Evolutionary conservation across 1,140 invertebrate species (phyloP).

Genomic region (Drosophila punjabiensis): DNA sequence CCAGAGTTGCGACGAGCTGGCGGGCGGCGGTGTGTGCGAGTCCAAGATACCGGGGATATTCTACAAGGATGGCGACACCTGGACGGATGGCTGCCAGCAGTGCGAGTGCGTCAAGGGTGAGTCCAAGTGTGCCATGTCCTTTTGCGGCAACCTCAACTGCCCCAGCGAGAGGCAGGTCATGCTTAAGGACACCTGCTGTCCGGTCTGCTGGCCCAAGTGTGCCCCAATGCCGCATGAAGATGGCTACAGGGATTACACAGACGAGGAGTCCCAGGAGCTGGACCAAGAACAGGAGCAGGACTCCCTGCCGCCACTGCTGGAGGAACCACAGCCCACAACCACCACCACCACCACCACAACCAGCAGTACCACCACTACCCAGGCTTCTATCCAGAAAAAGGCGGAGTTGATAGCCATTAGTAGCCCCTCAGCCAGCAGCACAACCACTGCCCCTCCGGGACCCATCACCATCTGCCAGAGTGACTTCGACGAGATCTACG

Average conservation of each 20-base stretch:
- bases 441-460: conserved; percentile 1
- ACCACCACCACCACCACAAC: background rate
- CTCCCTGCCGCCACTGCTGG: conserved; percentile 12
- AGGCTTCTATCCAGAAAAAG: conserved; percentile 3
- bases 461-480: conserved; percentile 19
- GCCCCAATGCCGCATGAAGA: conserved; percentile 64
- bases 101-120: conserved; percentile 75
- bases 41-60: conserved; percentile 68
- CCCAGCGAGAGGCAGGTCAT: conserved; percentile 70
- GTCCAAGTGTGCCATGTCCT: conserved; percentile 66
- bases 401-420: conserved; percentile 23
- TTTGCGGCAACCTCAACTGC: conserved; percentile 68
- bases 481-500: conserved; percentile 34
- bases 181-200: conserved; percentile 73
- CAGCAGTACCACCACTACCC: background rate
- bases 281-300: conserved; percentile 2
- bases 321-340: conserved; percentile 1
- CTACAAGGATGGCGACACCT: conserved; percentile 71
- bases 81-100: conserved; percentile 72
- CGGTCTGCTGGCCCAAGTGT: conserved; percentile 76
- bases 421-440: conserved; percentile 4
- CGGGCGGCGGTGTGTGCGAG: conserved; percentile 56
- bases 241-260: conserved; percentile 42
- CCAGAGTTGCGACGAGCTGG: conserved; percentile 68
- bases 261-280: conserved; percentile 20